Conservation (phyloP, 2,113 vertebrate genomes). For the Rhea pennata region DNA sequence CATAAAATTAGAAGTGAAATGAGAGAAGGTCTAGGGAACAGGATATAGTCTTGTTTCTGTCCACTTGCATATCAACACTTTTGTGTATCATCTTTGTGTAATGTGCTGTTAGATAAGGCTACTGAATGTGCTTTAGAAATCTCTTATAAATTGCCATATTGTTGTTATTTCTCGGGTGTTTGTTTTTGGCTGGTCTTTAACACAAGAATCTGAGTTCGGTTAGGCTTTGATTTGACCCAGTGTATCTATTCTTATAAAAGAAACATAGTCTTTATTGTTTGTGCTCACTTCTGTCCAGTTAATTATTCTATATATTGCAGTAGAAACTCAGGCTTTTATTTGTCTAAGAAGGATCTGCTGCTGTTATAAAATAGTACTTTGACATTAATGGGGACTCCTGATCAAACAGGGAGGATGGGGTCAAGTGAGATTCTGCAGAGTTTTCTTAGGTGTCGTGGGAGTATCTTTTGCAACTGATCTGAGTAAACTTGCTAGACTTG, state of each 20-base stretch:
- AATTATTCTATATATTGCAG: background rate
- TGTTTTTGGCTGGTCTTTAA: background rate
- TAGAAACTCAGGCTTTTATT: background rate
- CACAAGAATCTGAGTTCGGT: background rate
- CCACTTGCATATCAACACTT: no score
- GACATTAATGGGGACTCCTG: fast-evolving
- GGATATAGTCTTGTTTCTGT: background rate
- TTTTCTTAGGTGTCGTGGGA: background rate
- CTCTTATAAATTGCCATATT: background rate
- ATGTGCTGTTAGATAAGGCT: background rate
- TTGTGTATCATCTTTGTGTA: background rate
- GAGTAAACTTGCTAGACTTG: background rate
- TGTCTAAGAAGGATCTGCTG: background rate
- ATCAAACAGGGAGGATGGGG: background rate
- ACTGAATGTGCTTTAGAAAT: background rate
- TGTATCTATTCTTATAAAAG: background rate
- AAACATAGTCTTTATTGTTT: background rate
- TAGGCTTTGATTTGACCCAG: background rate
- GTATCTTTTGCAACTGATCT: background rate
- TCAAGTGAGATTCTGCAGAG: background rate
- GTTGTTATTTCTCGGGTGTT: background rate
- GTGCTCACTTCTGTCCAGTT: background rate
- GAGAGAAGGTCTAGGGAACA: no score
- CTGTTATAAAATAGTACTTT: background rate
- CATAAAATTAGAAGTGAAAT: background rate